Percentiles rank a stretch among this genome's conserved stretches.
Conservation (phyloP, 1,140 invertebrate genomes). For the Lasioglossum albipes region DNA sequence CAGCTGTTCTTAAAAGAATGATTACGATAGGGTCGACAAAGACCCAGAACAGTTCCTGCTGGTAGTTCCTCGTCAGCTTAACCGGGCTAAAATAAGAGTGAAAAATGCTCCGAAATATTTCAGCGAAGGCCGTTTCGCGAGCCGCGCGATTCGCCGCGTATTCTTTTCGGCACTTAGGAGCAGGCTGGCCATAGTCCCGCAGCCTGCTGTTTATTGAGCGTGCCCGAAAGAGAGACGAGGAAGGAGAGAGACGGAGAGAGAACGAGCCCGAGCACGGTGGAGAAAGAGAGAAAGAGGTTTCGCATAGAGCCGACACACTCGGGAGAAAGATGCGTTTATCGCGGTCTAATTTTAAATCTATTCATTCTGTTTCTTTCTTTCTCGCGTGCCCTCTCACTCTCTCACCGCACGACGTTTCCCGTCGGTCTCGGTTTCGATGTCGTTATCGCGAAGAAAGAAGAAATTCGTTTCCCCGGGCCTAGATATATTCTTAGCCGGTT, state of each 20-base stretch:
- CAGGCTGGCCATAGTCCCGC: background rate
- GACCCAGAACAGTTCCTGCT: too few species aligned
- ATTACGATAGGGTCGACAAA: too few species aligned
- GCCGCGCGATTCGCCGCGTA: background rate
- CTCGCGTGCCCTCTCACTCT: too few species aligned
- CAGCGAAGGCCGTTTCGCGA: too few species aligned
- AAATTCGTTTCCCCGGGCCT: slow-evolving; percentile 38
- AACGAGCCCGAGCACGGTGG: too few species aligned
- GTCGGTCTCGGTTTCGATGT: slow-evolving; percentile 22
- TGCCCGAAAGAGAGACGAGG: slow-evolving; percentile 7
- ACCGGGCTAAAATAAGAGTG: too few species aligned
- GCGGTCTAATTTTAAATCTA: slow-evolving; percentile 53
- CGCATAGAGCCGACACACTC: slow-evolving; percentile 42
- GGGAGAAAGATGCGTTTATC: slow-evolving; percentile 50
- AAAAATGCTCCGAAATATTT: too few species aligned
- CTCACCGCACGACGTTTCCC: background rate
- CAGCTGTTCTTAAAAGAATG: too few species aligned
- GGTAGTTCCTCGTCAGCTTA: too few species aligned
- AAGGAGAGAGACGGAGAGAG: too few species aligned
- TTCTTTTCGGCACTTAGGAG: background rate
- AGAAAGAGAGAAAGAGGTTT: slow-evolving; percentile 24
- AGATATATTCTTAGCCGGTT: slow-evolving; percentile 72
- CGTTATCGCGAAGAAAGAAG: slow-evolving; percentile 42
- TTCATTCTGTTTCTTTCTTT: slow-evolving; percentile 37
- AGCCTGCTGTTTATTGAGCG: slow-evolving; percentile 25